Percentiles rank a stretch among this genome's conserved stretches.
These are phyloP conservation scores for Nymphalis c-album DNA, from an alignment of 2,888 invertebrate species.

Conservation along the genomic window DNA sequence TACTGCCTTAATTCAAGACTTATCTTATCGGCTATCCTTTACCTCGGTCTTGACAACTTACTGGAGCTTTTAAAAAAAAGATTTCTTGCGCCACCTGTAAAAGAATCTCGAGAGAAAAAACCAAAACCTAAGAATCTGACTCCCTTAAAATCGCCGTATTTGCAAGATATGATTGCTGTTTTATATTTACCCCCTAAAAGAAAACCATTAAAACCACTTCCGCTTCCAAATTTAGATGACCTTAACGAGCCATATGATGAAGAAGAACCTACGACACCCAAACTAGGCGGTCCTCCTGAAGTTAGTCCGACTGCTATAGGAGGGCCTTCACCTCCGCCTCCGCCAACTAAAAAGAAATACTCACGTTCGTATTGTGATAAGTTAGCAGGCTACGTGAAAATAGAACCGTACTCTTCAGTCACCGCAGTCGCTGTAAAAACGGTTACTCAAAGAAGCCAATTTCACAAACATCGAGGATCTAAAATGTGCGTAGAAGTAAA, in stretches of 20 bases:
- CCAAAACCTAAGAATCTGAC: slow-evolving; percentile 48
- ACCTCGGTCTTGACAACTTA: slow-evolving; percentile 62
- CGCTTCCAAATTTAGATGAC: slow-evolving; percentile 63
- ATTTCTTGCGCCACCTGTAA: slow-evolving; percentile 53
- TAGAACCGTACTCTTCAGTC: slow-evolving; percentile 49
- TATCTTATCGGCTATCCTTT: slow-evolving; percentile 64
- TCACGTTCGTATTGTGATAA: slow-evolving; percentile 58
- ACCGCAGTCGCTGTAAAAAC: slow-evolving; percentile 46
- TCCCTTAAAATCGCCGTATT: slow-evolving; percentile 60
- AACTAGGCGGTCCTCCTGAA: slow-evolving; percentile 43
- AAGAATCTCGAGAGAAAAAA: slow-evolving; percentile 42
- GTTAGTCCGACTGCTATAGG: slow-evolving; percentile 46
- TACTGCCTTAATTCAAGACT: slow-evolving; percentile 64
- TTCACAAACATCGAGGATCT: slow-evolving; percentile 44
- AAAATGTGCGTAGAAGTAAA: slow-evolving; percentile 53
- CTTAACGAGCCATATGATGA: slow-evolving; percentile 66
- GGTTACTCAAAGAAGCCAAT: slow-evolving; percentile 41
- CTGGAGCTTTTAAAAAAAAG: slow-evolving; percentile 53
- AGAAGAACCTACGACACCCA: slow-evolving; percentile 54
- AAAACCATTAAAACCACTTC: slow-evolving; percentile 51
- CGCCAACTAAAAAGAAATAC: slow-evolving; percentile 63
- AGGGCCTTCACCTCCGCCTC: slow-evolving; percentile 66
- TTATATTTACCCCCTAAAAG: slow-evolving; percentile 51
- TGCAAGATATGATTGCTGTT: slow-evolving; percentile 57
- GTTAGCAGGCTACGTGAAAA: slow-evolving; percentile 56